A percentile compares a stretch with the other conserved stretches of the same genome.
Conservation (phyloP, 2,888 invertebrate species). For the Athrips mouffetella region DNA sequence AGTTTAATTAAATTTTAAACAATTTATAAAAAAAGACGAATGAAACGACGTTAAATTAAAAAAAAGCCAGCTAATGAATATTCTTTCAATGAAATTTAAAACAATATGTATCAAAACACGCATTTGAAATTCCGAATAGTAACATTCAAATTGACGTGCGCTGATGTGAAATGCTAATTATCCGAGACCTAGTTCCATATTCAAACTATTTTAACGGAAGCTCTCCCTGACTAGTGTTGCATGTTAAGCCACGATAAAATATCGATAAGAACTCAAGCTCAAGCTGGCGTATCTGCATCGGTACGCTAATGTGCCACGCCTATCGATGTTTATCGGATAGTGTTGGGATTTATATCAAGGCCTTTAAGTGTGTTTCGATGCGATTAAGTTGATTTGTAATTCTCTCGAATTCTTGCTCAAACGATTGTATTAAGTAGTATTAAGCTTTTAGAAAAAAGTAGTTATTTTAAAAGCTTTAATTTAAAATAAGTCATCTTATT, state of each 20-base stretch:
- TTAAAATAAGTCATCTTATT: no score
- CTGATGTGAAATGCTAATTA: background rate
- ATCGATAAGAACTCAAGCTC: slow-evolving; percentile 36
- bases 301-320: slow-evolving; percentile 27
- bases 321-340: slow-evolving; percentile 30
- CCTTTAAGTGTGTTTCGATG: background rate
- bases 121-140: no score
- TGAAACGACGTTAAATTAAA: no score
- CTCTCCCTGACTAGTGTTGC: slow-evolving; percentile 32
- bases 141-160: no score
- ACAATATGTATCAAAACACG: no score
- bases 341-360: background rate
- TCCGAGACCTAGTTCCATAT: background rate
- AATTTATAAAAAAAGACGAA: no score
- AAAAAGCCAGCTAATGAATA: no score
- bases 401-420: background rate
- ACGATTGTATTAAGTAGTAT: background rate
- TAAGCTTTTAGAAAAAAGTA: no score
- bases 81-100: no score
- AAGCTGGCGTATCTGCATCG: slow-evolving; percentile 37
- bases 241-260: slow-evolving; percentile 21
- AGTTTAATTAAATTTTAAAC: no score
- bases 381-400: background rate
- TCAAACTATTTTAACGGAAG: background rate
- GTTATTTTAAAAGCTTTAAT: no score